phyloP scores from a whole-genome alignment of 2,113 vertebrate species.

The Pseudois nayaur region DNA sequence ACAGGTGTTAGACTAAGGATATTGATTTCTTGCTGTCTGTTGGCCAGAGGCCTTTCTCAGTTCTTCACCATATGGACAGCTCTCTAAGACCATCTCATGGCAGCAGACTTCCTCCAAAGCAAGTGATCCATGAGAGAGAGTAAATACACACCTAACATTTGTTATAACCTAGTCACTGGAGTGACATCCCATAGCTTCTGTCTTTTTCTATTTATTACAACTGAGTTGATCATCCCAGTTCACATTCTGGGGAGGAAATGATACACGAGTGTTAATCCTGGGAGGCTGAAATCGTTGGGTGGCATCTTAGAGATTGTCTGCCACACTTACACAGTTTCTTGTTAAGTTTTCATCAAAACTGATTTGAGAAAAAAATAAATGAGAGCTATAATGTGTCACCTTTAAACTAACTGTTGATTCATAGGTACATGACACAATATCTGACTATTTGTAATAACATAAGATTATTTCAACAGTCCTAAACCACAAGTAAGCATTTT shows the following conservation, averaged over 20 bases:
- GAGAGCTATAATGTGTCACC: not conserved
- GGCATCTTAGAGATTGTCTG: not conserved
- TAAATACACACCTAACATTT: not conserved
- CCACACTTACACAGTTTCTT: not conserved
- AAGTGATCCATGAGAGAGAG: not conserved
- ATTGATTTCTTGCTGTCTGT: not conserved
- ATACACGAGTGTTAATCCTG: not conserved
- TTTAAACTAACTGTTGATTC: not conserved
- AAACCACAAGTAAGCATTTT: not conserved
- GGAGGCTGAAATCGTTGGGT: not conserved
- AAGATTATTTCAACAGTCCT: not conserved
- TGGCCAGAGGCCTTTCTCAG: not conserved
- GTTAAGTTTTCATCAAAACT: not conserved
- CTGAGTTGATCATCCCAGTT: not conserved
- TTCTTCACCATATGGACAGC: not conserved
- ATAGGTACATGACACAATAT: not conserved
- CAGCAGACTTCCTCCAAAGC: not conserved
- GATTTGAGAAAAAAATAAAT: not conserved
- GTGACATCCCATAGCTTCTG: not conserved
- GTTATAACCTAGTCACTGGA: not conserved
- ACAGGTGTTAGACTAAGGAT: not conserved
- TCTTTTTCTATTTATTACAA: not conserved
- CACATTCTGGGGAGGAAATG: not conserved
- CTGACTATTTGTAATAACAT: not conserved
- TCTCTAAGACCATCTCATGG: not conserved